These are phyloP conservation scores for Chamaea fasciata DNA, from an alignment of 2,113 vertebrate species.

Conservation along the genomic window DNA sequence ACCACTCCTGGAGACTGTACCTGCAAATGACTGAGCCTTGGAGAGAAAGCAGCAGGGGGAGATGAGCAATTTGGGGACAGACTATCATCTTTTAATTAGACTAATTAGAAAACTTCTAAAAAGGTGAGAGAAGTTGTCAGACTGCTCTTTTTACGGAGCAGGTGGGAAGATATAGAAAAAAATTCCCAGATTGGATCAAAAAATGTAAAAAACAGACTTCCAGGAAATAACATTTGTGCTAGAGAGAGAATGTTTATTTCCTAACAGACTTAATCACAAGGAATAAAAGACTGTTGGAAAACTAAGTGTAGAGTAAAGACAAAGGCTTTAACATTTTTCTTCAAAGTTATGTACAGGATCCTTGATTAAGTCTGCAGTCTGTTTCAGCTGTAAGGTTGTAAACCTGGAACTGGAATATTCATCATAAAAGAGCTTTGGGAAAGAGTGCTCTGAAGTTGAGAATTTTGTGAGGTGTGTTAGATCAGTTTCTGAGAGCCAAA, in stretches of 20 bases:
- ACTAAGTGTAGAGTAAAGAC: neutral
- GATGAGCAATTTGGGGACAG: neutral
- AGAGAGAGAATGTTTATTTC: neutral
- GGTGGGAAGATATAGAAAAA: neutral
- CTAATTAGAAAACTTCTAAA: neutral
- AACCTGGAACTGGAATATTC: neutral
- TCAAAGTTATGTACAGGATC: neutral
- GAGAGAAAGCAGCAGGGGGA: neutral
- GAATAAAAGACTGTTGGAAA: neutral
- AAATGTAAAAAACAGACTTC: neutral
- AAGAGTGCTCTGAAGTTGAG: neutral
- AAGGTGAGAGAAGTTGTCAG: neutral
- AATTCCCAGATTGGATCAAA: neutral
- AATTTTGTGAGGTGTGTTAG: neutral
- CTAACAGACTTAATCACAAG: neutral
- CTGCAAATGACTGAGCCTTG: neutral
- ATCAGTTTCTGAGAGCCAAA: neutral
- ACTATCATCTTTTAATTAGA: neutral
- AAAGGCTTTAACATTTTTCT: neutral
- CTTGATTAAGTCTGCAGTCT: neutral
- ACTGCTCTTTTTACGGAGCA: neutral
- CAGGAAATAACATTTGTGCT: neutral
- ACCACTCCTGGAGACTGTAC: neutral
- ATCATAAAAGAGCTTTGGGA: neutral
- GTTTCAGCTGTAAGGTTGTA: neutral